Evolutionary conservation across 1,140 invertebrate genomes (phyloP).

Genomic region (Cydia pomonella): DNA sequence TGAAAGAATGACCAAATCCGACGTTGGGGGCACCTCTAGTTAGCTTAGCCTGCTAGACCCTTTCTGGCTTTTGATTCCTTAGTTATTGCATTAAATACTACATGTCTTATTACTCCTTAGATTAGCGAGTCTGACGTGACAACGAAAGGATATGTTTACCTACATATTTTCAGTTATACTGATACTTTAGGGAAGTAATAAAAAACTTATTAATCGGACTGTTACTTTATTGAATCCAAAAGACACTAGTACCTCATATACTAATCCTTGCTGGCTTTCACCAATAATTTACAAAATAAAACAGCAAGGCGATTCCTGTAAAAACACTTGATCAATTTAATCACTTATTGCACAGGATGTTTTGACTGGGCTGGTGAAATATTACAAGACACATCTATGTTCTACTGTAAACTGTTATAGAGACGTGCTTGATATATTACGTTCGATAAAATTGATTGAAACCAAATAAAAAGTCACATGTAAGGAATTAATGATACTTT

Average conservation of each 20-base stretch:
- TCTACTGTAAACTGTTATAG: background rate
- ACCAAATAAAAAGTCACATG: background rate
- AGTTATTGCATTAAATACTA: too few relatives aligned
- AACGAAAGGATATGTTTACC: too few relatives aligned
- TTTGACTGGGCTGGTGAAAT: background rate
- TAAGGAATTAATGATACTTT: background rate
- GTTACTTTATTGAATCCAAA: slow-evolving; percentile 58
- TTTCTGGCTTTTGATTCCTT: too few relatives aligned
- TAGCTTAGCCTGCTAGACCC: too few relatives aligned
- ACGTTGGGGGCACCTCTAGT: too few relatives aligned
- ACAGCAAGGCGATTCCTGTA: slow-evolving; percentile 16
- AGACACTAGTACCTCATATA: slow-evolving; percentile 46
- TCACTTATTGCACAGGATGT: slow-evolving; percentile 19
- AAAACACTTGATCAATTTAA: slow-evolving; percentile 18
- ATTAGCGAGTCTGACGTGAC: too few relatives aligned
- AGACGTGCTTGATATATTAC: too few relatives aligned
- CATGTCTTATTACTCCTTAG: too few relatives aligned
- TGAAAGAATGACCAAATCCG: too few relatives aligned
- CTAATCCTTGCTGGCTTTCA: slow-evolving; percentile 34
- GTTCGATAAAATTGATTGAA: too few relatives aligned
- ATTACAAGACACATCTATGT: background rate
- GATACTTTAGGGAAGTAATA: background rate
- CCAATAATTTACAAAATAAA: slow-evolving; percentile 20
- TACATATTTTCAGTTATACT: too few relatives aligned
- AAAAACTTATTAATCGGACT: slow-evolving; percentile 34